These are phyloP conservation scores for Ranitomeya variabilis DNA, from an alignment of 2,113 vertebrate genomes.

Conservation along the genomic window DNA sequence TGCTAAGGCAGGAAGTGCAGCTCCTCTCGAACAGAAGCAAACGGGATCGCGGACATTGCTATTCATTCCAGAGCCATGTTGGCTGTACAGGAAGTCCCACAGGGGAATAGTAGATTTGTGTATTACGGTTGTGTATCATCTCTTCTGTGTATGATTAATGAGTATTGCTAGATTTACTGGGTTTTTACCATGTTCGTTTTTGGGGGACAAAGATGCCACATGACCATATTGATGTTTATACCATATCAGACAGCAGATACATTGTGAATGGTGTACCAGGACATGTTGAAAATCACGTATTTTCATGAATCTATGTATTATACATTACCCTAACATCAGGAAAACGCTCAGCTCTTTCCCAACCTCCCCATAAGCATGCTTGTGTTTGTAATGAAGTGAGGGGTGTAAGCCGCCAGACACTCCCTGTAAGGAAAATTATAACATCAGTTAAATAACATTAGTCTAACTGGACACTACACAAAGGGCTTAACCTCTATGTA, in stretches of 20 bases:
- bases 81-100: neutral
- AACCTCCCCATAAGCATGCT: too few relatives aligned
- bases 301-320: neutral
- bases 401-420: too few relatives aligned
- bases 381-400: too few relatives aligned
- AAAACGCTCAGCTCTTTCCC: too few relatives aligned
- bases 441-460: too few relatives aligned
- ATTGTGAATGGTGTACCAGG: neutral
- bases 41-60: neutral
- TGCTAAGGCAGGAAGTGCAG: slow-evolving; percentile 57
- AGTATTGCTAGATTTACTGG: neutral
- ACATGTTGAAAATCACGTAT: neutral
- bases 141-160: neutral
- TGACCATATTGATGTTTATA: neutral
- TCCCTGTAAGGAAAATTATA: too few relatives aligned
- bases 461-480: too few relatives aligned
- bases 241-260: neutral
- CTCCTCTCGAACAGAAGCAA: slow-evolving; percentile 37
- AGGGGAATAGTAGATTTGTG: neutral
- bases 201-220: neutral
- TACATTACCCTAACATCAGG: neutral
- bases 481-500: too few relatives aligned
- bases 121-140: neutral
- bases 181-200: neutral
- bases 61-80: neutral